Percentiles rank a stretch among this genome's conserved stretches.
These are phyloP conservation scores for Corythaixoides concolor DNA, from an alignment of 2,113 vertebrate genomes.

Conservation along the genomic window DNA sequence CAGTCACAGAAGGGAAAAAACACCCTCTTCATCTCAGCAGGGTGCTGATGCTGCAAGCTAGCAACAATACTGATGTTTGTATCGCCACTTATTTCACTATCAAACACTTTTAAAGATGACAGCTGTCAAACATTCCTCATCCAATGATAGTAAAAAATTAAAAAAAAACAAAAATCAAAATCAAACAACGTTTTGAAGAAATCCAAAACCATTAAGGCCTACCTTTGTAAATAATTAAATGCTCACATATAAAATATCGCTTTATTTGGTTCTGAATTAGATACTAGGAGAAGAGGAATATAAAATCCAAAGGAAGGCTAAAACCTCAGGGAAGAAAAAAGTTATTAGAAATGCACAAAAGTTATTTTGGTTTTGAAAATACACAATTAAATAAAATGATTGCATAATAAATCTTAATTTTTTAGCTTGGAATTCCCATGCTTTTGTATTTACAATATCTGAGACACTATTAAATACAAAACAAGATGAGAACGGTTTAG, in stretches of 20 bases:
- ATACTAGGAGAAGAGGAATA: not conserved
- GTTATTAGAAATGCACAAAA: not conserved
- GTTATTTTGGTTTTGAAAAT: not conserved
- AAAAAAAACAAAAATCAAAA: not conserved
- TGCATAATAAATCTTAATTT: not conserved
- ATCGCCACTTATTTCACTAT: not conserved
- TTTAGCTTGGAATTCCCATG: not conserved
- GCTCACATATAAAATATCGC: not conserved
- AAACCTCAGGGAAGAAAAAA: not conserved
- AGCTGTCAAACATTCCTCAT: slow-evolving; percentile 7
- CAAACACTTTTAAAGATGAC: slow-evolving; percentile 17
- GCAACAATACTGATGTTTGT: not conserved
- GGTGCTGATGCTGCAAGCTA: not conserved
- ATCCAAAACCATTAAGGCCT: not conserved
- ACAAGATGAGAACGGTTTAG: not conserved
- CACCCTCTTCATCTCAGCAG: not conserved
- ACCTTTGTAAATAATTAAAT: not conserved
- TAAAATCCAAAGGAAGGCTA: not conserved
- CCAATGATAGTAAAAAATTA: not conserved
- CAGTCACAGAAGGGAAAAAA: not conserved
- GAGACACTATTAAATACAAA: not conserved
- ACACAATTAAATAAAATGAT: not conserved
- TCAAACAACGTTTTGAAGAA: not conserved
- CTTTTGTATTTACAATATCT: not conserved
- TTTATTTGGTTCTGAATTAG: not conserved